These are phyloP conservation scores for Actinia equina DNA, from an alignment of 64 coral and sea anemone genomes.

Conservation along the genomic window DNA sequence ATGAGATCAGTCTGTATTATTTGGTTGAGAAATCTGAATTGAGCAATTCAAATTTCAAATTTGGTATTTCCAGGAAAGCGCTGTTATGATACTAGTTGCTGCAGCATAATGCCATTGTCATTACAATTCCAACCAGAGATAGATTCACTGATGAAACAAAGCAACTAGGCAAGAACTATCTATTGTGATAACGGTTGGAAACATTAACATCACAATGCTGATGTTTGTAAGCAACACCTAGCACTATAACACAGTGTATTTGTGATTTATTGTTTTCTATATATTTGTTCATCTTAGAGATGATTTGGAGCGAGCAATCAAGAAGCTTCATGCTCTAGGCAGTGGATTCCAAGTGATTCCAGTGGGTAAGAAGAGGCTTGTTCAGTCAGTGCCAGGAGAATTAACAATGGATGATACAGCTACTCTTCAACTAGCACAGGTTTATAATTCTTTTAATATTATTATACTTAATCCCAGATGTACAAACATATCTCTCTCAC, in stretches of 20 bases:
- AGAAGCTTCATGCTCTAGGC: slow-evolving; percentile 85
- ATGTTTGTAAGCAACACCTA: no score
- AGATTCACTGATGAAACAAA: background rate
- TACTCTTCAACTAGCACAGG: slow-evolving; percentile 89
- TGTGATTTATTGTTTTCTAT: background rate
- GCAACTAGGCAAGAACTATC: no score
- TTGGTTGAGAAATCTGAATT: background rate
- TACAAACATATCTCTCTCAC: no score
- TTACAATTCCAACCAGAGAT: no score
- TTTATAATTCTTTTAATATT: background rate
- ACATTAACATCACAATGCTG: no score
- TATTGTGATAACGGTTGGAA: no score
- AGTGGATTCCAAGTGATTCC: slow-evolving; percentile 97
- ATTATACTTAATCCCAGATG: no score
- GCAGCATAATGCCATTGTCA: no score
- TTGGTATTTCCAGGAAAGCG: no score
- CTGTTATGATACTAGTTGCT: no score
- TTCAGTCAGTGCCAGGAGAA: slow-evolving; percentile 96
- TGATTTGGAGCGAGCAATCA: slow-evolving; percentile 89
- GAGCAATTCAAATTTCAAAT: no score
- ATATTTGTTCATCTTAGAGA: slow-evolving; percentile 35
- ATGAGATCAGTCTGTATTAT: background rate
- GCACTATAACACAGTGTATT: background rate
- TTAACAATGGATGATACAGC: slow-evolving; percentile 92
- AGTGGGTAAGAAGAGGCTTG: slow-evolving; percentile 77